Base-by-base conservation (phyloP, 2,113 vertebrate genomes). In the Megaceryle maxima region DNA sequence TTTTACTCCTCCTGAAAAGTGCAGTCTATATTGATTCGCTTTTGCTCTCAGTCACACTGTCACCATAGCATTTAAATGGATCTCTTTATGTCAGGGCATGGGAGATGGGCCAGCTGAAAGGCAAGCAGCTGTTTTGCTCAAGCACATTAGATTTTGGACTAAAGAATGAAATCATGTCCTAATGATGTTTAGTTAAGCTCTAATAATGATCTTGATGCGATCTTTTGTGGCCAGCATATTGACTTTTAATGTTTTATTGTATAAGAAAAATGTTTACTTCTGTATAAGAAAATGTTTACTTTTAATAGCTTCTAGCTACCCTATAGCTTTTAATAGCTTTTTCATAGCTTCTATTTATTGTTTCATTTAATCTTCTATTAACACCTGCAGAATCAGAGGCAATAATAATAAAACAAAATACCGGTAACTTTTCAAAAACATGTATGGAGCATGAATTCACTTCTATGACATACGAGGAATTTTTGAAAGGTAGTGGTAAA, bases 11-110 rank as follows among this genome's bases (percentile, higher is more conserved):
- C 15, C 24, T 44, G 16, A 21, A 60, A 51, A 68, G 19, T 13
- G 2, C 13, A 24, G 31, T 1, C 0, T 24, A 1, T 35, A 55
- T 13, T 25, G 74, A 2, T 7, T 5, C 0, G 1, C 21, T 84
- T 87, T 62, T 78, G 51, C 37, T 83, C 17, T 77, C 48, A 16
- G 2, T 51, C 14, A 26, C 25, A 4, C 17, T 33, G 33, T 59
- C 74, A 39, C 39, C 2, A 7, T 24, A 22, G 18, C 31, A 4
- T 16, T 5, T 11, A 43, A 53, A 26, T 44, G 57, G 14, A n/a
- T 41, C 5, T 44, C 59, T 76, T 18, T 33, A 4, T 55, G 43
- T 44, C 41, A 39, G 68, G 16, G 6, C 11, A 5, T 37, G 53
- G 56, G 35, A 28, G 20, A 17, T 31, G 70, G 43, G 16, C 41